Base-by-base conservation (phyloP, 2,888 invertebrate genomes). In the Xestia ashworthii region DNA sequence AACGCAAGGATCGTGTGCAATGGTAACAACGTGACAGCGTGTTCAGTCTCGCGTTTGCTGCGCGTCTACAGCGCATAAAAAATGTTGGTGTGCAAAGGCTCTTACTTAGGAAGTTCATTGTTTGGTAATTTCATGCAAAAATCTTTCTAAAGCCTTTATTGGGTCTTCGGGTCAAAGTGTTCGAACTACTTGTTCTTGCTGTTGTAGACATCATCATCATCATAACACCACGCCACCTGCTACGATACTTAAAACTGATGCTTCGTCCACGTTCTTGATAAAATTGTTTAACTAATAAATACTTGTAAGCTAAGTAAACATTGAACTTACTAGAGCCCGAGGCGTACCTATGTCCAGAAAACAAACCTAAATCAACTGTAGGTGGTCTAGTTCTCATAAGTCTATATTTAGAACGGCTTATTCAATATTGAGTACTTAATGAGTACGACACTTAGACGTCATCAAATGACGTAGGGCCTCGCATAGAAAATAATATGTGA, bases 341-440 rank as follows among this genome's bases (percentile, higher is more conserved):
- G 12, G 11, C 62, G 38, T 58, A 50, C 32, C 32, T 50, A 50
- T 50, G 58, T 64, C 38, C 25, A 5, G 22, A 12, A 64, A 46
- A 14, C 44, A 71, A 69, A 48, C 12, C 46, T 16, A 48, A 53
- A 12, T n/a, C 25, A 62, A 62, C 53, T 14, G 22, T 22, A 38
- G 25, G 38, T 25, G 19, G 22, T 46, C 44, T 50, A 78, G 68
- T 79, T 62, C 48, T 72, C 53, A 11, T 46, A 16, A 41, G 6
- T 62, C 81, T 78, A 64, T 67, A 67, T 73, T 73, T 58, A 78
- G 70, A 55, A 68, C 58, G 32, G 53, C 32, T 65, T 65, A 74
- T 71, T 65, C 32, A 84, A 74, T 84, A 82, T 64, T 48, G 38
- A 71, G 25, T 71, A 60, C n/a, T n/a, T 60, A 73, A 60, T 69